Evolutionary conservation across 1,140 invertebrate species (phyloP).

Genomic region (Conopomorpha cramerella): DNA sequence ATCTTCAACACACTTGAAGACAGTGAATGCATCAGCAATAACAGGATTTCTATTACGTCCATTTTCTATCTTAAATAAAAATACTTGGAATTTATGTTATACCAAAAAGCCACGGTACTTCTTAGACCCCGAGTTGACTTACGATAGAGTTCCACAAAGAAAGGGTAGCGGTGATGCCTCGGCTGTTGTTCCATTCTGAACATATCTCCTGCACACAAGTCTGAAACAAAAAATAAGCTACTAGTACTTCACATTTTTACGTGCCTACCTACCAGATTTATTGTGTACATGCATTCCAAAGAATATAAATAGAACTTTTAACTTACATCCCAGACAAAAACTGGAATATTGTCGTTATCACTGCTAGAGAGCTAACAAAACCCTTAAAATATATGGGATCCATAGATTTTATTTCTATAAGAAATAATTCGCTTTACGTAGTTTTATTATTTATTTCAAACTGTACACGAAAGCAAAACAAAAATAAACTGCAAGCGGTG

Average conservation of each 20-base stretch:
- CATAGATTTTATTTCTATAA: constrained; percentile 19
- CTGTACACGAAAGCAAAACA: background rate
- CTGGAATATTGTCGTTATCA: constrained; percentile 33
- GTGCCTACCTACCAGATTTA: no score
- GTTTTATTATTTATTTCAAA: constrained; percentile 1
- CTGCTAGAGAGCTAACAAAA: constrained; percentile 26
- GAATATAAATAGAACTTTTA: constrained; percentile 5
- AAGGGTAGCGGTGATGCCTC: constrained; percentile 76
- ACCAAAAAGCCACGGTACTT: no score
- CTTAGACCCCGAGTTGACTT: no score
- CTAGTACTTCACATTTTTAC: no score
- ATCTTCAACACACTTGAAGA: background rate
- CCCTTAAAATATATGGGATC: constrained; percentile 18
- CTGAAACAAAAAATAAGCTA: no score
- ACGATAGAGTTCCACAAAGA: constrained; percentile 77
- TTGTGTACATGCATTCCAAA: no score
- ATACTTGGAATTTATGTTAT: background rate
- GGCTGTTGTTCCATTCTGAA: constrained; percentile 67
- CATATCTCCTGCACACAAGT: constrained; percentile 70
- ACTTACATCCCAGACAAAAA: constrained; percentile 40
- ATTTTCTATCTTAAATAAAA: constrained; percentile 4
- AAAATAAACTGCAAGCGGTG: no score
- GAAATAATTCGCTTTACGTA: no score
- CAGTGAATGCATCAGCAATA: background rate
- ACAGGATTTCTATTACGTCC: constrained; percentile 2